Base-by-base conservation (phyloP, 2,113 vertebrate species). In the Haplotaxodon microlepis region DNA sequence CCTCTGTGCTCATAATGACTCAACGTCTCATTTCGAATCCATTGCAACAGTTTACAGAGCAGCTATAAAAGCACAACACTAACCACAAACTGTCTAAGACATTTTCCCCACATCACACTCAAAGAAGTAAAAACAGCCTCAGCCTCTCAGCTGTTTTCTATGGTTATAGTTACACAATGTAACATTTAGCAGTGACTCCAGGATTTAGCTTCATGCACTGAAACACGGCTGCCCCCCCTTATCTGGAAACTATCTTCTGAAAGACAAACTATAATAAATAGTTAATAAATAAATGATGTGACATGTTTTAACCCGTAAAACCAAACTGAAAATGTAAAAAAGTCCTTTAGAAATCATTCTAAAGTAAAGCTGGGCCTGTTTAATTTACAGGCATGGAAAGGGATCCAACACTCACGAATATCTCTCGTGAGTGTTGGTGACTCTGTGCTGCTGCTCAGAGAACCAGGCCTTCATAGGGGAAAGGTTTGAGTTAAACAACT, bases 91-190 rank as follows among this genome's bases (percentile, higher is more conserved):
- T 63, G 9, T n/a, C 17, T 12, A n/a, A n/a, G 31, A 63, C 31
- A 1, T 66, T 66, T 63, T n/a, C 17, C 59, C 61, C 31, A 66
- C 17, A 63, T 63, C 59, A 63, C 31, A 36, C 31, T 63, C 31
- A n/a, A 66, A 36, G 31, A 66, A 36, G 31, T 63, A 63, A n/a
- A 3, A 36, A n/a, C 61, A 66, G 61, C 57, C 21, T 56, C 21
- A 8, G 54, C 0, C 17, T 36, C 59, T 63, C 59, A 34, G 59
- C 31, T 36, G 31, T 66, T 66, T 66, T 66, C 0, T 66, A 0
- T 66, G 31, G 61, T 38, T 38, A 34, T 66, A 66, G 61, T 66
- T 66, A 3, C 29, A 54, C 24, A 38, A 10, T n/a, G 17, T 66
- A 66, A 66, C 10, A 66, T 66, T 38, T 63, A 63, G 59, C 9